A percentile compares a stretch with the other conserved stretches of the same genome.
phyloP scores from a whole-genome alignment of 2,888 invertebrate species.

The Acrocyrtus sp. region DNA sequence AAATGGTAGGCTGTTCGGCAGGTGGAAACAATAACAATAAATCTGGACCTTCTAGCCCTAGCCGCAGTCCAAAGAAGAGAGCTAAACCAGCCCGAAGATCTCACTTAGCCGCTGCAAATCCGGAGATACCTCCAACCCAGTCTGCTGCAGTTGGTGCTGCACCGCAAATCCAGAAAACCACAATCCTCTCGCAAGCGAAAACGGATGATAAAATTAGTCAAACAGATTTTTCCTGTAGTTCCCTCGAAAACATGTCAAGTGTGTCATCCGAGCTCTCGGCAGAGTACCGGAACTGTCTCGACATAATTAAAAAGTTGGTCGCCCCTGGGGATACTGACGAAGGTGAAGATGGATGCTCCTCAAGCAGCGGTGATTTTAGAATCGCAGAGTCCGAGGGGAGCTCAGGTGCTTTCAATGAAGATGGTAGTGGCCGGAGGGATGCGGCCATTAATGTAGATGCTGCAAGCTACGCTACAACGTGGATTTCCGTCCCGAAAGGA shows the following conservation, averaged over 20 bases:
- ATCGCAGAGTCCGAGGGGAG: constrained; percentile 27
- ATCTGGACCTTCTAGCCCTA: constrained; percentile 1
- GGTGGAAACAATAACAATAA: constrained; percentile 31
- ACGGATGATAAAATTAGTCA: constrained; percentile 63
- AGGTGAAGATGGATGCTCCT: constrained; percentile 12
- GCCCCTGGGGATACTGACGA: constrained; percentile 31
- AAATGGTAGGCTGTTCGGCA: constrained; percentile 10
- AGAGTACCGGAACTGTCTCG: constrained; percentile 62
- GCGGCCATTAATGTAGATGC: constrained; percentile 35
- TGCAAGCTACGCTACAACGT: constrained; percentile 56
- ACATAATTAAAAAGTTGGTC: constrained; percentile 62
- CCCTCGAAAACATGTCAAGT: constrained; percentile 58
- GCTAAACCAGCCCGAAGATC: constrained; percentile 9
- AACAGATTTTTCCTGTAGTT: constrained; percentile 59
- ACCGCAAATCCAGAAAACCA: neutral
- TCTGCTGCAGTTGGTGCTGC: neutral
- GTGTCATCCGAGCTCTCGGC: constrained; percentile 61
- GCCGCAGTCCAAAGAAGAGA: constrained; percentile 33
- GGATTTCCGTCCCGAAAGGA: constrained; percentile 61
- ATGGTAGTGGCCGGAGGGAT: neutral
- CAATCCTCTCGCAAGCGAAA: constrained; percentile 3
- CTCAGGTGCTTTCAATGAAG: constrained; percentile 31
- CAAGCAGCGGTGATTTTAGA: constrained; percentile 15
- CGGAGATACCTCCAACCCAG: constrained; percentile 3
- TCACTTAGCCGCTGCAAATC: neutral